Conservation (phyloP, 1,140 invertebrate genomes). For the Agraylea sexmaculata region DNA sequence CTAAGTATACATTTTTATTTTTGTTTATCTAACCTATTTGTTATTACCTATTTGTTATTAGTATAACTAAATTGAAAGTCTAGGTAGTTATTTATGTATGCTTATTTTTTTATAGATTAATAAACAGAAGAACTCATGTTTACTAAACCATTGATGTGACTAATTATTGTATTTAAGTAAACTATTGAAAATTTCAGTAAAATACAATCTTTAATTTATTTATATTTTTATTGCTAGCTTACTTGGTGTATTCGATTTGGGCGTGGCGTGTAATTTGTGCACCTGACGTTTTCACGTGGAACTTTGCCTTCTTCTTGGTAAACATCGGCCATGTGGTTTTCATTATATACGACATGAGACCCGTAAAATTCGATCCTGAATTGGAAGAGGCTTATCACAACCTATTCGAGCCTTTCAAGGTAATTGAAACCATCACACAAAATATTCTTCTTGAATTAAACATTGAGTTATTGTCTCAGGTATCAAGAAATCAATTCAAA, state of each 20-base stretch:
- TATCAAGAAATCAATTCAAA: slow-evolving; percentile 66
- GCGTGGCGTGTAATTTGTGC: slow-evolving; percentile 83
- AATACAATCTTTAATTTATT: too few relatives aligned
- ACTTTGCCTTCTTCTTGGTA: slow-evolving; percentile 72
- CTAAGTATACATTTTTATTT: too few relatives aligned
- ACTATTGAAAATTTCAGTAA: too few relatives aligned
- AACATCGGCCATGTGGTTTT: slow-evolving; percentile 74
- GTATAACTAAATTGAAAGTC: too few relatives aligned
- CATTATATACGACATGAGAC: slow-evolving; percentile 71
- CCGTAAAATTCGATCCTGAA: slow-evolving; percentile 75
- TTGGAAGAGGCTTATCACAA: slow-evolving; percentile 74
- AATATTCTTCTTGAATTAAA: slow-evolving; percentile 3
- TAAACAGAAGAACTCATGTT: too few relatives aligned
- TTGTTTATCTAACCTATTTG: too few relatives aligned
- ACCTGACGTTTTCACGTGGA: slow-evolving; percentile 82
- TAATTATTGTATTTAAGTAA: too few relatives aligned
- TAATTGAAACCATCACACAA: slow-evolving; percentile 27
- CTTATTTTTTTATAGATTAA: too few relatives aligned
- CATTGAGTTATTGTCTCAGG: slow-evolving; percentile 34
- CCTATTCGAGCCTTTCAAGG: slow-evolving; percentile 75
- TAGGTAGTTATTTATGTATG: too few relatives aligned
- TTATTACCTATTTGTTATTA: too few relatives aligned
- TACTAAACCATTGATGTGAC: too few relatives aligned
- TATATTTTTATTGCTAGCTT: slow-evolving; percentile 43
- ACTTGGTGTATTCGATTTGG: slow-evolving; percentile 75